Base-by-base conservation (phyloP, 2,113 vertebrate genomes). In the Nipponia nippon region DNA sequence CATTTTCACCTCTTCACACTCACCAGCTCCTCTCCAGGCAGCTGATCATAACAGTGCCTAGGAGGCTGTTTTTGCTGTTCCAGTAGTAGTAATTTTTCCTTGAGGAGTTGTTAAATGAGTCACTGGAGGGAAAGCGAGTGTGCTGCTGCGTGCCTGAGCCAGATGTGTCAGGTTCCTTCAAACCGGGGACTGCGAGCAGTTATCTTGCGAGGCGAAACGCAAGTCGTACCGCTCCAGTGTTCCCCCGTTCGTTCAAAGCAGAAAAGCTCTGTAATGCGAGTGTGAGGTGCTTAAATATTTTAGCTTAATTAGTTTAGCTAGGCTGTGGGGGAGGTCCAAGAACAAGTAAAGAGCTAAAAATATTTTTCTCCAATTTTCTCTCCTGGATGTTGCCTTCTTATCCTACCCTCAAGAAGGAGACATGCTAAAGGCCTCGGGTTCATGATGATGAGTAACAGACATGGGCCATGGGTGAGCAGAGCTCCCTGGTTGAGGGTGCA, bases 211-310 rank as follows among this genome's bases (percentile, higher is more conserved):
- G 44, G 36, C 84, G 81, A 52, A 83, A 8, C 8, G 1, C 76
- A 36, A 62, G 55, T 85, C 85, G 76, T 81, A 91, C 73, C 36
- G 26, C 78, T 63, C 66, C 59, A 46, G 30, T 61, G 36, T 86
- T 92, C 6, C 44, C n/a, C 69, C 0, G 0, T 53, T 61, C 36
- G 20, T 73, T 92, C 78, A 82, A 83, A 46, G n/a, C 81, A 94
- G 83, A 81, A 86, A 81, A 84, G 58, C 58, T 96, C 72, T 27
- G n/a, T 47, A 92, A 76, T 58, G 55, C 62, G 62, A 87, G n/a
- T 34, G 49, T 83, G 61, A 82, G 52, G 76, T 83, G 34, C 49
- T 55, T 78, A 56, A 47, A 65, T 91, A 36, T 81, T 81, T 84
- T 19, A 72, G 77, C 80, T 79, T 42, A 40, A 55, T 59, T 38